Evolutionary conservation across 2,888 invertebrate species (phyloP).

Genomic region (Antheraea yamamai): DNA sequence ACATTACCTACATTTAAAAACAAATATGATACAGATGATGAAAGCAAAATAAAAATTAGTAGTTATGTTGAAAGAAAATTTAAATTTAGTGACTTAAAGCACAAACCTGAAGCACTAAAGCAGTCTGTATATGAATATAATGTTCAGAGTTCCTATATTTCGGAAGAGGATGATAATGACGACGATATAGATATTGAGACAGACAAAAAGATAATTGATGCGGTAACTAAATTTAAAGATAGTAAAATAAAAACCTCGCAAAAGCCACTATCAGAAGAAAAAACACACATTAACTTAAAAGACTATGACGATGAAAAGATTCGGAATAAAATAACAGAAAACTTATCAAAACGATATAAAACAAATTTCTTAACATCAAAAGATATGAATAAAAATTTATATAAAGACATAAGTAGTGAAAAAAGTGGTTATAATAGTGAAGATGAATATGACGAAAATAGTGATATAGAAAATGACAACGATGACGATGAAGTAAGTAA

Average conservation of each 20-base stretch:
- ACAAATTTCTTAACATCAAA: constrained; percentile 22
- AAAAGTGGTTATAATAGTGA: constrained; percentile 25
- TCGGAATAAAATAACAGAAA: neutral
- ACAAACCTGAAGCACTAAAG: constrained; percentile 22
- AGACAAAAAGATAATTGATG: neutral
- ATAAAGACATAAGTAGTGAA: neutral
- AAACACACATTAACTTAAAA: neutral
- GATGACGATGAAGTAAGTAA: neutral
- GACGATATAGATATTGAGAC: constrained; percentile 24
- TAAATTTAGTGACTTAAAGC: constrained; percentile 25
- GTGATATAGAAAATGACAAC: constrained; percentile 34
- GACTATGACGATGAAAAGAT: neutral
- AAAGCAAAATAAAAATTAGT: neutral
- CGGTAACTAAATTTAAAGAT: neutral
- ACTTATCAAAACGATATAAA: constrained; percentile 24
- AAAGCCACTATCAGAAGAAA: neutral
- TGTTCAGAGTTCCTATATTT: neutral
- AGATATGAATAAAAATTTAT: neutral
- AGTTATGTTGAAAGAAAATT: neutral
- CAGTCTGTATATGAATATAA: neutral
- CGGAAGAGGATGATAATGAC: constrained; percentile 26
- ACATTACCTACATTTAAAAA: neutral
- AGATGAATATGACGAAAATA: constrained; percentile 29
- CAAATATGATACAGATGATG: neutral
- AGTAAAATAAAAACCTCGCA: constrained; percentile 20